Conservation (phyloP, 2,113 vertebrate species). For the Dasypus novemcinctus region DNA sequence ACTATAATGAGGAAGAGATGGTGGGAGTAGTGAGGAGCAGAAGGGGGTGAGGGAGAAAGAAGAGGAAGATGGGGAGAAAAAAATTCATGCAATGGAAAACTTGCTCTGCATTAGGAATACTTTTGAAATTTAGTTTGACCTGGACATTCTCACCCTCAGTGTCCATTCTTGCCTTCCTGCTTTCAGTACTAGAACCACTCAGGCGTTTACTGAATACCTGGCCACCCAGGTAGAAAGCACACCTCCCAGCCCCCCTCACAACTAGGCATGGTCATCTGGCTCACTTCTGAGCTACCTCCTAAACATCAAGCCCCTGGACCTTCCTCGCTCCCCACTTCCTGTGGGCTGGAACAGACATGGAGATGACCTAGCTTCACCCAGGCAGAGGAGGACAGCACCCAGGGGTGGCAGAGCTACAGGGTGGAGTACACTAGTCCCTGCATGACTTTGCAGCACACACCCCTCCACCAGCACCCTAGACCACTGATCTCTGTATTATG, state of each 20-base stretch:
- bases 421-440: background rate
- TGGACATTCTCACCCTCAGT: background rate
- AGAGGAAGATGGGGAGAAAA: background rate
- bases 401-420: background rate
- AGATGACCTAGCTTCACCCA: background rate
- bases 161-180: background rate
- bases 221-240: background rate
- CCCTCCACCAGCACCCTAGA: background rate
- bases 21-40: too few species aligned
- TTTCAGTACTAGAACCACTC: background rate
- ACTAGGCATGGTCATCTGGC: accelerated
- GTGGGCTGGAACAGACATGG: background rate
- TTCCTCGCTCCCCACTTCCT: background rate
- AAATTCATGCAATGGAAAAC: background rate
- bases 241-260: background rate
- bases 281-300: background rate
- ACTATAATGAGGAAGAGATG: too few species aligned
- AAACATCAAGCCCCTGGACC: background rate
- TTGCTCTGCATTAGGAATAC: background rate
- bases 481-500: too few species aligned
- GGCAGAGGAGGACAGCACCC: too few species aligned
- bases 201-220: background rate
- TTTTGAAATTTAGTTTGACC: background rate
- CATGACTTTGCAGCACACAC: accelerated
- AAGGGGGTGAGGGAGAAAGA: background rate